A percentile compares a stretch with the other conserved stretches of the same genome.
Evolutionary conservation across 2,797 vertebrate genomes (phyloP).

Genomic region (Lithobates pipiens): DNA sequence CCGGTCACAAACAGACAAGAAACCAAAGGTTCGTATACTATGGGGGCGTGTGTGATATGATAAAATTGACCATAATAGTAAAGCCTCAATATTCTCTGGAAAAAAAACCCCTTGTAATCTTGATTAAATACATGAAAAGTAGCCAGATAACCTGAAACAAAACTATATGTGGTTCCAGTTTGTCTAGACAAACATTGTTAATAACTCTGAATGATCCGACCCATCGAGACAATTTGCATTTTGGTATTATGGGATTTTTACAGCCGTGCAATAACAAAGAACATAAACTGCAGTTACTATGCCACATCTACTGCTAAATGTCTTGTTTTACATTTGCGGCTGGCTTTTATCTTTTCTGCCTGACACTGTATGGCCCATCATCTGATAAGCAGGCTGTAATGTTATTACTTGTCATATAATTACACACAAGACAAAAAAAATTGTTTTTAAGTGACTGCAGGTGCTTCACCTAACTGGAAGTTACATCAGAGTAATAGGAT

Average conservation of each 20-base stretch:
- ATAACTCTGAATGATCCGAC: background rate
- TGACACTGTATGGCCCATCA: slow-evolving; percentile 18
- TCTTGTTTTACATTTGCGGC: slow-evolving; percentile 5
- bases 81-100: no score
- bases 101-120: no score
- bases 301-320: slow-evolving; percentile 9
- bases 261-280: background rate
- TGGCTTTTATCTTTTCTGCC: slow-evolving; percentile 24
- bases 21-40: no score
- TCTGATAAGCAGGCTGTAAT: slow-evolving; percentile 40
- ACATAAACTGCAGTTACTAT: background rate
- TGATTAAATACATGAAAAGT: no score
- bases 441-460: background rate
- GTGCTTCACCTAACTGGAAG: background rate
- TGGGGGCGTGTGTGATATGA: no score
- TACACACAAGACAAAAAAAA: background rate
- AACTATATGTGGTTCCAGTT: background rate
- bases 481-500: background rate
- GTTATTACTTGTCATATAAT: slow-evolving; percentile 23
- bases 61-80: no score
- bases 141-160: no score
- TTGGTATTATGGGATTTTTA: slow-evolving; percentile 4
- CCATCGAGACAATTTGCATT: slow-evolving; percentile 2
- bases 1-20: no score
- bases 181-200: background rate